A percentile compares a stretch with the other conserved stretches of the same genome.
Evolutionary conservation across 2,113 vertebrate genomes (phyloP).

Genomic region (Bos indicus): DNA sequence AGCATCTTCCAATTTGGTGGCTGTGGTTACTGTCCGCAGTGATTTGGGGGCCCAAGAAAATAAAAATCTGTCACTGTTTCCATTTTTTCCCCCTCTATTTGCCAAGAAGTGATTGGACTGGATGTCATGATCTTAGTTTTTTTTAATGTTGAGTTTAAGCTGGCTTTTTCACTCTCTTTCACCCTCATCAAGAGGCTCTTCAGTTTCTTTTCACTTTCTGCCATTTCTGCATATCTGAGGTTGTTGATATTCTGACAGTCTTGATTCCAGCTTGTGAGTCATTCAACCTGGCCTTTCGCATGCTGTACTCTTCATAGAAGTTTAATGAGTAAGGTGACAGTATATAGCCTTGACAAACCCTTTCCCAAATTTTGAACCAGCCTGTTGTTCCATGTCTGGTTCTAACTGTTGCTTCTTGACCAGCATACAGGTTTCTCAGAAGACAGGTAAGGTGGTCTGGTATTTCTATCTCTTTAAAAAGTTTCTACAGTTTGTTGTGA

Average conservation of each 20-base stretch:
- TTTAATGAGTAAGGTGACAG: not conserved
- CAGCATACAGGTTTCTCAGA: not conserved
- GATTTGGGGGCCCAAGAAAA: not conserved
- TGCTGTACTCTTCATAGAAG: not conserved
- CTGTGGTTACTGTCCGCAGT: not conserved
- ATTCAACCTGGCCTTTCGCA: not conserved
- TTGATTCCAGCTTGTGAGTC: not conserved
- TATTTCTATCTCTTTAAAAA: not conserved
- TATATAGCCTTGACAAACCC: not conserved
- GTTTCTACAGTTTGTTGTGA: not conserved
- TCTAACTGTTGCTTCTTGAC: not conserved
- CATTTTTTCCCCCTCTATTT: not conserved
- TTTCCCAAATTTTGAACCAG: not conserved
- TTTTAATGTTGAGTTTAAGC: not conserved
- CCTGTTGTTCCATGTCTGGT: not conserved
- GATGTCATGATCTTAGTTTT: not conserved
- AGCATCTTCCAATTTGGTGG: not conserved
- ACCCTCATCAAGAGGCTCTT: not conserved
- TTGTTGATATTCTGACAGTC: not conserved
- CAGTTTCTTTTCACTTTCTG: not conserved
- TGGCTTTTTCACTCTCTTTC: not conserved
- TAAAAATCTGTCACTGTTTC: not conserved
- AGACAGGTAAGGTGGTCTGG: not conserved
- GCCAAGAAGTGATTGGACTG: not conserved
- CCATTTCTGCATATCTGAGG: not conserved